Evolutionary conservation across 2,888 invertebrate species (phyloP), one percentile per base, ranked within the genome.

Genomic region (Argyresthia albistria): DNA sequence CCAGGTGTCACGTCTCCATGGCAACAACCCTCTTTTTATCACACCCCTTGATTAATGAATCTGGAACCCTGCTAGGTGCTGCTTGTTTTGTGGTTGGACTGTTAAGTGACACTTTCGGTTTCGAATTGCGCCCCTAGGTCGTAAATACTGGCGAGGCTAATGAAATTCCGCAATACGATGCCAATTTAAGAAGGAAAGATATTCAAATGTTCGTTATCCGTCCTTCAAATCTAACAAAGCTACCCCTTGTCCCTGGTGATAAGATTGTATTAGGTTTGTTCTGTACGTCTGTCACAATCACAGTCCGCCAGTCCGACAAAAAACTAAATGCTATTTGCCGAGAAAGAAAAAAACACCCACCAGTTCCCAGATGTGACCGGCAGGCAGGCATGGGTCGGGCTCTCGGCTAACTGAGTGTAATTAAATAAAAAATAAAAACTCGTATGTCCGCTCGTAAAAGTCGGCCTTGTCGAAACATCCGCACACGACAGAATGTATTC

Each of bases 1-100:
- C 74, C 77, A 80, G 77, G 78, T 81, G 77, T 69, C 68, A 67
- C 60, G 73, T 74, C 67, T 69, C 65, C 66, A 70, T 70, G 64
- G 68, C 58, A 65, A 73, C 70, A 62, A 60, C 60, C 53, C 55
- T 63, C 67, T 69, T 67, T 39, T 15, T 49, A 25, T 42, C 11
- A 37, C 37, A 49, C 49, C 37, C 39, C 35, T 47, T 15, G 47
- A 47, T 47, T 35, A 47, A 47, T 47, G 35, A 47, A 47, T 25
- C 35, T 4, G 6, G 6, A 35, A 12, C 47, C 35, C 35, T 10
- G 7, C 46, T 47, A 35, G 11, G 35, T 10, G 0, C 47, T n/a
- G 47, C 35, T n/a, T n/a, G n/a, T n/a, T 46, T 46, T n/a, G 46
- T 25, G 10, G 43, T 43, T 45, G 14, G 36, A n/a, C 35, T 47